Evolutionary conservation across 2,888 invertebrate genomes (phyloP).

Genomic region (Drosophila imparisetae): DNA sequence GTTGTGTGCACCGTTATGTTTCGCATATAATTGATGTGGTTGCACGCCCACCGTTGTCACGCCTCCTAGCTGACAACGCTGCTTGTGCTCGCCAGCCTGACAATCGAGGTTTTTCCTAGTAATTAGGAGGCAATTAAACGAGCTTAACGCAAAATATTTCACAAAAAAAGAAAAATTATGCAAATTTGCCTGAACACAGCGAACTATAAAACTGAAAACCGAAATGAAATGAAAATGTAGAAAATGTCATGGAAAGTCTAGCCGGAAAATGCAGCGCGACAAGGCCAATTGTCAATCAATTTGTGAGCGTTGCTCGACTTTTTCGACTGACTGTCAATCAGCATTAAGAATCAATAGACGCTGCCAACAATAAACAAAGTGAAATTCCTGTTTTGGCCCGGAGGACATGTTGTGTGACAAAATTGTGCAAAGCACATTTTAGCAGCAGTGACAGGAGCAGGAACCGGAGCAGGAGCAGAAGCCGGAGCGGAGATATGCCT

Average conservation of each 20-base stretch:
- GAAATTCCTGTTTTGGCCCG: conserved; percentile 45
- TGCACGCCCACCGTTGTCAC: conserved; percentile 28
- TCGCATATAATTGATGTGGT: conserved; percentile 66
- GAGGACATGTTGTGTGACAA: conserved; percentile 65
- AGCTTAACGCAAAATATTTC: conserved; percentile 46
- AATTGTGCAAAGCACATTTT: conserved; percentile 62
- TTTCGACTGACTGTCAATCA: conserved; percentile 66
- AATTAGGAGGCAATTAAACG: conserved; percentile 70
- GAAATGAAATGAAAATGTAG: conserved; percentile 21
- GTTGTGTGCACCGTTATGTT: conserved; percentile 38
- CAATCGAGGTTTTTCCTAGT: conserved; percentile 29
- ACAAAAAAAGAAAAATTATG: conserved; percentile 51
- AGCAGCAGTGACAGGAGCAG: conserved; percentile 4
- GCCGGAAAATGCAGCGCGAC: conserved; percentile 23
- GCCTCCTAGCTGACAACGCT: not conserved
- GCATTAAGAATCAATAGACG: conserved; percentile 73
- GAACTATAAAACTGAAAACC: conserved; percentile 8
- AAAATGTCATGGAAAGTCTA: not conserved
- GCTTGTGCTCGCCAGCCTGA: conserved; percentile 7
- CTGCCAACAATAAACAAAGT: conserved; percentile 43
- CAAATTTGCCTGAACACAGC: conserved; percentile 32
- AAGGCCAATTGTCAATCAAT: conserved; percentile 57
- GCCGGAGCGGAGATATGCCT: conserved; percentile 12
- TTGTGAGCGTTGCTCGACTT: conserved; percentile 29
- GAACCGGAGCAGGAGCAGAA: not conserved